Base-by-base conservation (phyloP, 2,113 vertebrate genomes). In the Prunella fulvescens region DNA sequence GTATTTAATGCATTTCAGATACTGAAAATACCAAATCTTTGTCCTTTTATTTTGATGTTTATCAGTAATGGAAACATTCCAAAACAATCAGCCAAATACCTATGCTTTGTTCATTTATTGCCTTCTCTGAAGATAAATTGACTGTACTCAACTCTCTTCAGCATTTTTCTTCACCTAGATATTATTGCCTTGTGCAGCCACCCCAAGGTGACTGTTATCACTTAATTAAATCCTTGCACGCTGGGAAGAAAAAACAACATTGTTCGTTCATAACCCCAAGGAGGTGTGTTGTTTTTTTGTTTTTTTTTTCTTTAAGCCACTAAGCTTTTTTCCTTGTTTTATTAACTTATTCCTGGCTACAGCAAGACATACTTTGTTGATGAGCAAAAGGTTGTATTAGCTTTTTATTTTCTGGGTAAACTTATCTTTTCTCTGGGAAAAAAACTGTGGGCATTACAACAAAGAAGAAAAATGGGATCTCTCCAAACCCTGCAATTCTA, bases 141-240 rank as follows among this genome's bases (percentile, higher is more conserved):
- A 98, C 98, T 98, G 98, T 98, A 98, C 98, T 98, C 98, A 98
- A 98, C 98, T 98, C 98, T 98, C 98, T 98, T 98, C 98, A 98
- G 98, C 98, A 98, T 98, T 98, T 98, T 98, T 98, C 98, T 98
- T 98, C 98, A 98, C 98, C 98, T 98, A 98, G 98, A 98, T 98
- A 98, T 98, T 98, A 98, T 98, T 99, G 98, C 98, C 98, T 98
- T 98, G 98, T 98, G 98, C 98, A 98, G 98, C 98, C 98, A 99
- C 98, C 98, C 98, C 98, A 99, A 98, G 98, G 98, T 99, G 98
- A 98, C 98, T 98, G 98, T 99, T 99, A 99, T 99, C 98, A 98
- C 98, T 99, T 99, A 99, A 98, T 99, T 98, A 99, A 98, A 98
- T 99, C 98, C 98, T 98, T 97, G 98, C 98, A 98, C 98, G 97